phyloP scores from a whole-genome alignment of 1,140 invertebrate genomes.

The Drosophila nannoptera region DNA sequence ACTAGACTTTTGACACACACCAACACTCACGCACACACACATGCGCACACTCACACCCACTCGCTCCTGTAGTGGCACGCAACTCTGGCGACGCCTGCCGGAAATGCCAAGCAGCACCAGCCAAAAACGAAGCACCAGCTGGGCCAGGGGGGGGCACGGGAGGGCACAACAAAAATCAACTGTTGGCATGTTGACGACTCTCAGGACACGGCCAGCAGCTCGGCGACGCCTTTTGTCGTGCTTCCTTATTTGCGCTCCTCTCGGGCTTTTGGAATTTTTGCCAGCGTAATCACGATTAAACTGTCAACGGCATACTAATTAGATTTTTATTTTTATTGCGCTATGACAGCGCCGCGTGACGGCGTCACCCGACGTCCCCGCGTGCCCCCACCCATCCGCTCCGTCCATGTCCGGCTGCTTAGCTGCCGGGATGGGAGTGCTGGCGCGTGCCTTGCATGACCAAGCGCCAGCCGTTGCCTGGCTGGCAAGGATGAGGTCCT shows the following conservation, averaged over 20 bases:
- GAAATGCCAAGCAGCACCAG: slow-evolving; percentile 70
- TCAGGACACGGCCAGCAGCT: slow-evolving; percentile 14
- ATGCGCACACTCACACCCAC: slow-evolving; percentile 29
- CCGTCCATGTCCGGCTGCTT: slow-evolving; percentile 18
- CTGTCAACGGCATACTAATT: slow-evolving; percentile 79
- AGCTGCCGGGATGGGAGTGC: not conserved
- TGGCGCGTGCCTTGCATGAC: slow-evolving; percentile 65
- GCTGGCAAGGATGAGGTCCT: slow-evolving; percentile 20
- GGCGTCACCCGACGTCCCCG: slow-evolving; percentile 48
- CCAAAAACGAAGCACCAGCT: slow-evolving; percentile 38
- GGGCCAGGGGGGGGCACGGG: too few species aligned
- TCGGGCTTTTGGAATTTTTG: slow-evolving; percentile 61
- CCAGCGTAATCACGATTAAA: slow-evolving; percentile 78
- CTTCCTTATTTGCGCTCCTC: slow-evolving; percentile 10
- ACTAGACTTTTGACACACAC: slow-evolving; percentile 54
- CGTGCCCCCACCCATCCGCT: too few species aligned
- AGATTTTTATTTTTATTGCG: slow-evolving; percentile 78
- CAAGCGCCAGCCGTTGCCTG: slow-evolving; percentile 46
- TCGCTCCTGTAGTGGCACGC: slow-evolving; percentile 60
- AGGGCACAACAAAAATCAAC: slow-evolving; percentile 62
- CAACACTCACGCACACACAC: slow-evolving; percentile 1
- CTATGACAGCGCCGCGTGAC: slow-evolving; percentile 74
- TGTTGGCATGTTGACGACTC: slow-evolving; percentile 76
- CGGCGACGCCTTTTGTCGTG: slow-evolving; percentile 3
- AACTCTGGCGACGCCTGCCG: slow-evolving; percentile 62